Evolutionary conservation across 2,888 invertebrate genomes (phyloP).

Genomic region (Latrodectus elegans): DNA sequence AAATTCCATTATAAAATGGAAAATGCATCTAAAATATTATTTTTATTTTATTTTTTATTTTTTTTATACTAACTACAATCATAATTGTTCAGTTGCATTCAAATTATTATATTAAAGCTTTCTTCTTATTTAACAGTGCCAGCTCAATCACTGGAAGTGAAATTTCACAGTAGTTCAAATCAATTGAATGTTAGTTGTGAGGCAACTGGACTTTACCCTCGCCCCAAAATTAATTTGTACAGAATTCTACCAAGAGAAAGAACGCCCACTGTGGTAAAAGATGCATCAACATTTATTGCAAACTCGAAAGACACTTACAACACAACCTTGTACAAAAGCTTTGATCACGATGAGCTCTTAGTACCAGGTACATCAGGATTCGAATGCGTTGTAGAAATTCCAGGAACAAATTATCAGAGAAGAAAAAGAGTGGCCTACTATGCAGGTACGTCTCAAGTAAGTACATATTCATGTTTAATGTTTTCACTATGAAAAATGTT

Average conservation of each 20-base stretch:
- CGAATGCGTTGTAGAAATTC: constrained; percentile 70
- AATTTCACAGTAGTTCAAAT: constrained; percentile 37
- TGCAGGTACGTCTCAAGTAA: constrained; percentile 69
- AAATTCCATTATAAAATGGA: no score
- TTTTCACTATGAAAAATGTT: background rate
- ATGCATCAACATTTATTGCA: constrained; percentile 15
- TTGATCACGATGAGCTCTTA: constrained; percentile 34
- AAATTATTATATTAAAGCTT: no score
- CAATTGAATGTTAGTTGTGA: constrained; percentile 64
- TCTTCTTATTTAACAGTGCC: constrained; percentile 34
- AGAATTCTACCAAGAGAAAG: constrained; percentile 25
- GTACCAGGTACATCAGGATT: constrained; percentile 49
- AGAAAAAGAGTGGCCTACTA: constrained; percentile 66
- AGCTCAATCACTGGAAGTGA: constrained; percentile 58
- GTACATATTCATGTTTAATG: constrained; percentile 42
- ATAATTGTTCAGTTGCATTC: no score
- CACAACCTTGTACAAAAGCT: constrained; percentile 40
- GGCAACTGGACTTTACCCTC: constrained; percentile 56
- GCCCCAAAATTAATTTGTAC: constrained; percentile 51
- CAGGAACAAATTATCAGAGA: constrained; percentile 69
- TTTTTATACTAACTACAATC: no score
- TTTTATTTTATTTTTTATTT: no score
- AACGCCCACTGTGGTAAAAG: constrained; percentile 34
- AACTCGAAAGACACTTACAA: constrained; percentile 46
- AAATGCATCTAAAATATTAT: no score